A percentile compares a stretch with the other conserved stretches of the same genome.
These are phyloP conservation scores for Urosaurus nigricauda DNA, from an alignment of 2,797 vertebrate genomes.

Conservation along the genomic window DNA sequence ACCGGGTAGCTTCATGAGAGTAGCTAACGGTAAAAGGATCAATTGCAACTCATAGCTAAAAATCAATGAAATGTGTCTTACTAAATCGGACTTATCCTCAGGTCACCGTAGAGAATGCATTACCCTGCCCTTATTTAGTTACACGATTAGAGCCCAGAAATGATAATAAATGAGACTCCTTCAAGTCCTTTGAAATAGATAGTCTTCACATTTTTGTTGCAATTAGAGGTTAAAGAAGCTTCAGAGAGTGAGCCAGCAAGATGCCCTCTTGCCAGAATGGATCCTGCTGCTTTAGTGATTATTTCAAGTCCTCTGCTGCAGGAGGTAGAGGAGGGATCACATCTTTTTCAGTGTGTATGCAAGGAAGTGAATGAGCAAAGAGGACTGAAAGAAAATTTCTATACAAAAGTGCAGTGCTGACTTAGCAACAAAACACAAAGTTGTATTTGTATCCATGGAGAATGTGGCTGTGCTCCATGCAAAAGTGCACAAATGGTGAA, in stretches of 20 bases:
- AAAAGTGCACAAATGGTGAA: background rate
- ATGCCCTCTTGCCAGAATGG: slow-evolving; percentile 33
- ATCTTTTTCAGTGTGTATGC: slow-evolving; percentile 46
- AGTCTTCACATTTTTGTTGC: slow-evolving; percentile 42
- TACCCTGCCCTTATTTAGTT: slow-evolving; percentile 64
- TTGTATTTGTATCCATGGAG: slow-evolving; percentile 14
- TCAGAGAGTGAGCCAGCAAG: slow-evolving; percentile 30
- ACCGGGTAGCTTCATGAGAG: slow-evolving; percentile 66
- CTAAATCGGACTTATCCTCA: slow-evolving; percentile 71
- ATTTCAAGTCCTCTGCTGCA: slow-evolving; percentile 52
- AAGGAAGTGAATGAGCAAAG: slow-evolving; percentile 6
- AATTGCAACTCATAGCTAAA: slow-evolving; percentile 75
- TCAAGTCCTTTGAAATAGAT: slow-evolving; percentile 55
- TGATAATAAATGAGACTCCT: slow-evolving; percentile 51
- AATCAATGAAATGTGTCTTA: slow-evolving; percentile 79
- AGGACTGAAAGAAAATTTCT: slow-evolving; percentile 54
- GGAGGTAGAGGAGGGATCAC: slow-evolving; percentile 33
- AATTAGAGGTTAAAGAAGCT: slow-evolving; percentile 44
- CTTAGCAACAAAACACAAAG: slow-evolving; percentile 19
- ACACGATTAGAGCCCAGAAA: slow-evolving; percentile 68
- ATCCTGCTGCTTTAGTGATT: slow-evolving; percentile 47
- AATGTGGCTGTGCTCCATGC: background rate
- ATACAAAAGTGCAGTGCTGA: slow-evolving; percentile 17
- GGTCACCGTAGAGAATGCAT: slow-evolving; percentile 58
- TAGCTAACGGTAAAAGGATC: slow-evolving; percentile 73